Conservation (phyloP, 2,797 vertebrate genomes). For the Heteromormyrus szaboi region DNA sequence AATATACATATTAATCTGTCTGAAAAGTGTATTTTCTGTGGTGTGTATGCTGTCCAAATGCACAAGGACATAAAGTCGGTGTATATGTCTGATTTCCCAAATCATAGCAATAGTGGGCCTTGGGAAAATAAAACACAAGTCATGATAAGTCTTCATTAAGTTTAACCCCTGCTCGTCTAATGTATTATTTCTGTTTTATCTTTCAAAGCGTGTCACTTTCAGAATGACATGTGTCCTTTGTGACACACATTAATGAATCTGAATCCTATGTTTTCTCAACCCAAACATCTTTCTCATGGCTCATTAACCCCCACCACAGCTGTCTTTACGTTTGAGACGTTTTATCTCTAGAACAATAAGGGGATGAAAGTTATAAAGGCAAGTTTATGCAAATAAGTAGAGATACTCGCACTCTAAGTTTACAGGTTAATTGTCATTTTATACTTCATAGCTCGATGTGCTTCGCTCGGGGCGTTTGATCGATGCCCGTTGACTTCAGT, state of each 20-base stretch:
- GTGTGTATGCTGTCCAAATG: not conserved
- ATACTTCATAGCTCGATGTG: not conserved
- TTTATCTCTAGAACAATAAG: not conserved
- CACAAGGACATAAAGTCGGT: not conserved
- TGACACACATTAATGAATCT: not conserved
- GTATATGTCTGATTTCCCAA: not conserved
- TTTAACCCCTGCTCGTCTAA: not conserved
- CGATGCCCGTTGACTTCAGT: not conserved
- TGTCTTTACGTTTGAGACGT: not conserved
- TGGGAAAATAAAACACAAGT: not conserved
- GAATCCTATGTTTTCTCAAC: not conserved
- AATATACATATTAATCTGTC: not conserved
- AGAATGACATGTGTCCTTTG: not conserved
- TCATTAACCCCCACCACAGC: not conserved
- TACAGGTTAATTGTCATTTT: not conserved
- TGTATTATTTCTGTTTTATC: not conserved
- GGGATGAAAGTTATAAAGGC: not conserved
- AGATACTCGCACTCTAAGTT: not conserved
- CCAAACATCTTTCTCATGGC: not conserved
- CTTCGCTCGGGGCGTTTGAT: not conserved
- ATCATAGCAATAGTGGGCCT: not conserved
- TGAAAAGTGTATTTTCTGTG: not conserved
- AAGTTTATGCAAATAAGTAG: not conserved
- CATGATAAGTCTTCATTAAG: not conserved
- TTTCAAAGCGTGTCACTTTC: not conserved